These are phyloP conservation scores for Capitulum mitella DNA, from an alignment of 2,888 invertebrate species.

Conservation along the genomic window DNA sequence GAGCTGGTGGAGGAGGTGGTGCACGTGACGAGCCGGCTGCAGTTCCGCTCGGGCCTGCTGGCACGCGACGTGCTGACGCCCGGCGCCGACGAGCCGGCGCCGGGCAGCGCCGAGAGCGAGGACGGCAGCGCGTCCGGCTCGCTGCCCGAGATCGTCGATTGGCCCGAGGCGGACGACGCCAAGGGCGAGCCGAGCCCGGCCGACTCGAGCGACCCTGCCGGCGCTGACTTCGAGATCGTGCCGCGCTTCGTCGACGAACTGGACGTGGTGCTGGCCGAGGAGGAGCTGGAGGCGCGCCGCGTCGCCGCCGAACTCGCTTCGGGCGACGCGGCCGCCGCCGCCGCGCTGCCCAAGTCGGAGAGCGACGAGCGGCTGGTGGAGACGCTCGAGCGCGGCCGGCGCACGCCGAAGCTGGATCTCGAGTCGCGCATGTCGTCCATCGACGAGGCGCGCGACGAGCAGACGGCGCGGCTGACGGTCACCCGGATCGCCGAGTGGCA, in stretches of 20 bases:
- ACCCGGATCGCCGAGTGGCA: neutral
- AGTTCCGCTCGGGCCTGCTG: neutral
- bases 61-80: neutral
- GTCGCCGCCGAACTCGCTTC: neutral
- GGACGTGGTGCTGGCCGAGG: neutral
- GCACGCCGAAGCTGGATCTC: neutral
- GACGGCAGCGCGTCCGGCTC: neutral
- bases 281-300: neutral
- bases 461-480: neutral
- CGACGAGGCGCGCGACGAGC: neutral
- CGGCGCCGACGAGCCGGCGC: neutral
- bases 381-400: neutral
- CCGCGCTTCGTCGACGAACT: neutral
- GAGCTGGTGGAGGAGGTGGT: conserved; percentile 8
- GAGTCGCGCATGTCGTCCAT: conserved; percentile 17
- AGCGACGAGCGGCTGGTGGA: neutral
- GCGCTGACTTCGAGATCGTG: conserved; percentile 1
- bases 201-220: neutral
- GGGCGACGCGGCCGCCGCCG: neutral
- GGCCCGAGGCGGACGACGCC: neutral
- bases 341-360: neutral
- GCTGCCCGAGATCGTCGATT: conserved; percentile 8
- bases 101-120: neutral
- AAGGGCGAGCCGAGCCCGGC: neutral
- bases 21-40: neutral